A percentile compares a stretch with the other conserved stretches of the same genome.
These are phyloP conservation scores for Naja naja DNA, from an alignment of 2,113 vertebrate species.

Conservation along the genomic window DNA sequence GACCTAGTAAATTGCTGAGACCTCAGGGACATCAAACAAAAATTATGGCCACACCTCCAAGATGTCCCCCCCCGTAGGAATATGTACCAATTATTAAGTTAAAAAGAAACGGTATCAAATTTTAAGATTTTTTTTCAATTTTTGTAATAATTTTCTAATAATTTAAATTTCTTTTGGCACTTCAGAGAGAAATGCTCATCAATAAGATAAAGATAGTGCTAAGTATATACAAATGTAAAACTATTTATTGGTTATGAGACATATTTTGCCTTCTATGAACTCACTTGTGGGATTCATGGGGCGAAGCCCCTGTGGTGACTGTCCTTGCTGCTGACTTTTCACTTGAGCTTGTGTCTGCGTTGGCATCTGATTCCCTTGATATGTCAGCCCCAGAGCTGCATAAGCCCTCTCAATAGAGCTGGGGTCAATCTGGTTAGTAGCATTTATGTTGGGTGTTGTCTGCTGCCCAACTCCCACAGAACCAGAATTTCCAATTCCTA, in stretches of 20 bases:
- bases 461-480: slow-evolving; percentile 85
- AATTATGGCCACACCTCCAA: background rate
- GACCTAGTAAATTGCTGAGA: background rate
- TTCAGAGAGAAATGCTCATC: background rate
- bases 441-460: slow-evolving; percentile 81
- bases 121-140: background rate
- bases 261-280: slow-evolving; percentile 42
- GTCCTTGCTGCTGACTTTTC: slow-evolving; percentile 75
- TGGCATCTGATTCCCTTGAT: slow-evolving; percentile 93
- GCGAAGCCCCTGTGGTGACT: slow-evolving; percentile 81
- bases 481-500: slow-evolving; percentile 82
- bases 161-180: background rate
- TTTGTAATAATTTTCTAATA: background rate
- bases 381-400: slow-evolving; percentile 92
- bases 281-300: slow-evolving; percentile 85
- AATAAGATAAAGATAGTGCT: background rate
- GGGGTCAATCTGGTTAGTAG: slow-evolving; percentile 94
- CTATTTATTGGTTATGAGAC: background rate
- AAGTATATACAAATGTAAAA: background rate
- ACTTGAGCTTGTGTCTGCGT: slow-evolving; percentile 80
- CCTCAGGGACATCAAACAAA: background rate
- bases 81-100: background rate
- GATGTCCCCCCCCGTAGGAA: background rate
- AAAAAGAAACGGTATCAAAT: background rate
- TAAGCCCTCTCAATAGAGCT: slow-evolving; percentile 97